Conservation (phyloP, 1,140 invertebrate genomes). For the Armadillidium nasatum region DNA sequence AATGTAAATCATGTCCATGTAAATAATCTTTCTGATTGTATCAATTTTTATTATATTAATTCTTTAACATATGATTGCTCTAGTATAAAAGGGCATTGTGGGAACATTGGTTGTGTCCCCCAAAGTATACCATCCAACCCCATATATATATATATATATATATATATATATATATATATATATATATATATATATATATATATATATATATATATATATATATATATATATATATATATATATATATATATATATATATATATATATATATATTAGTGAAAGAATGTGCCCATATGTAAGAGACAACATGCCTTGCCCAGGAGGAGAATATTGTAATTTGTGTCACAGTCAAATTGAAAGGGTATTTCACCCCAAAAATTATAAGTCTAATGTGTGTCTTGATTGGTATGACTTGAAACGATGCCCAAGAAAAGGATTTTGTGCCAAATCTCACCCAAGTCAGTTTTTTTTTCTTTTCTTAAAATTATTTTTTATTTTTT, state of each 20-base stretch:
- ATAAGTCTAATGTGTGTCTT: neutral
- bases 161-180: conserved; percentile 27
- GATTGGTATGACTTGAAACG: neutral
- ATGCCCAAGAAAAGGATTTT: neutral
- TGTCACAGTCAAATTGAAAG: conserved; percentile 1
- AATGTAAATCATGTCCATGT: too few relatives aligned
- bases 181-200: conserved; percentile 18
- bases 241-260: neutral
- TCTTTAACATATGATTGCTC: too few relatives aligned
- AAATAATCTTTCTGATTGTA: too few relatives aligned
- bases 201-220: neutral
- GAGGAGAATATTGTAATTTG: neutral
- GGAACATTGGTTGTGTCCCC: too few relatives aligned
- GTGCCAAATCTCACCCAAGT: conserved; percentile 1
- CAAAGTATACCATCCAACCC: too few relatives aligned
- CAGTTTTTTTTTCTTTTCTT: neutral
- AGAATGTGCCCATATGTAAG: neutral
- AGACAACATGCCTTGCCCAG: neutral
- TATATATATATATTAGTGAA: neutral
- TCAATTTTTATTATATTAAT: too few relatives aligned
- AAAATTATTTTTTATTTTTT: too few relatives aligned
- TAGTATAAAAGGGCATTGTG: too few relatives aligned
- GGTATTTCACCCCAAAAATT: neutral
- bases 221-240: conserved; percentile 8
- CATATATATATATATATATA: neutral